Base-by-base conservation (phyloP, 1,140 invertebrate genomes). In the Melanaphis sacchari region DNA sequence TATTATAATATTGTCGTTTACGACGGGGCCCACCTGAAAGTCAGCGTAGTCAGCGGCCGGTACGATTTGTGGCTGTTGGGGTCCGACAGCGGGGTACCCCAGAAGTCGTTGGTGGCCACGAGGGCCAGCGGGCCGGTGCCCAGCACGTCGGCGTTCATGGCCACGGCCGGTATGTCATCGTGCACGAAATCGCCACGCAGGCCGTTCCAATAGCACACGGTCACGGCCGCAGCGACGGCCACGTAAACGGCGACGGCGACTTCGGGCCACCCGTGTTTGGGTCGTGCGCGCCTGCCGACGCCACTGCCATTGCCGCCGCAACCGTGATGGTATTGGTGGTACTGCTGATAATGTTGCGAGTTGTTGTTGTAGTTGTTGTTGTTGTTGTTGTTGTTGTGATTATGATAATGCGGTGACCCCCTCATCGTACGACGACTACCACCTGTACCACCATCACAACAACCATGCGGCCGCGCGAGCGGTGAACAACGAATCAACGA, bases 81-180 rank as follows among this genome's bases (percentile, higher is more conserved):
- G 95, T 98, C 97, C 26, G 96, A 96, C 97, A 99, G 98, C 11
- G 98, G 97, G 46, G 97, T 98, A 24, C 98, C 98, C 98, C 98
- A 99, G 95, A 98, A 99, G 95, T 99, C 98, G 95, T 99, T 98
- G 94, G 96, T 96, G 94, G 98, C 97, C 40, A 98, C 95, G 92
- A 96, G 96, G 66, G 95, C 95, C 90, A 98, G 94, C 0, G 97
- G 95, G 66, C 96, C 97, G 59, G 96, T 95, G 0, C 97, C 97
- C 43, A 97, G 95, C 31, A 99, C 97, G 95, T 99, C 98, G 94
- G 97, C 97, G 95, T 99, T 99, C 84, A 97, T 96, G 91, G 97
- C 97, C 87, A 99, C 97, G 18, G 98, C 98, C 24, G 98, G 98
- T 94, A 98, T 96, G 95, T 99, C 98, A 95, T 99, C 98, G 96